Evolutionary conservation across 2,888 invertebrate species (phyloP).

Genomic region (Endomychus coccineus): DNA sequence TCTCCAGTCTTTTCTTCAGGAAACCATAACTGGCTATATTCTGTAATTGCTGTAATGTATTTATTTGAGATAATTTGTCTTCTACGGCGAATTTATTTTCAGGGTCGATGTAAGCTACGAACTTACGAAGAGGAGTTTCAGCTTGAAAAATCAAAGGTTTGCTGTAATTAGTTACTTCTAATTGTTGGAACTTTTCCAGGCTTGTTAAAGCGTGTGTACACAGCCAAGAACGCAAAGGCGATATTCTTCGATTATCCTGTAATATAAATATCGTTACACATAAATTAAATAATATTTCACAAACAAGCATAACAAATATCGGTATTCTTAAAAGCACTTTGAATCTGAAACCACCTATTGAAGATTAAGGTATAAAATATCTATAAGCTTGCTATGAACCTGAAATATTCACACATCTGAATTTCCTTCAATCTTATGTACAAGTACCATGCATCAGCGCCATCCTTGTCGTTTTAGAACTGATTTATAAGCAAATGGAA

Average conservation of each 20-base stretch:
- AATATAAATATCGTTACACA: constrained; percentile 26
- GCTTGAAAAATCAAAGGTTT: constrained; percentile 79
- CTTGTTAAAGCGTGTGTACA: constrained; percentile 79
- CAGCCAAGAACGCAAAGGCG: constrained; percentile 87
- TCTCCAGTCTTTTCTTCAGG: constrained; percentile 71
- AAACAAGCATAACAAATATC: too few species aligned
- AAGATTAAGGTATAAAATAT: too few species aligned
- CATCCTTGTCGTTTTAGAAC: too few species aligned
- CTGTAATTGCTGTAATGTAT: constrained; percentile 85
- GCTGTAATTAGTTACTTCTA: constrained; percentile 53
- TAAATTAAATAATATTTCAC: too few species aligned
- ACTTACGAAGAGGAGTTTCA: constrained; percentile 79
- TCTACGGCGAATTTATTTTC: constrained; percentile 80
- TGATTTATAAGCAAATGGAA: too few species aligned
- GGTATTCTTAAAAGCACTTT: too few species aligned
- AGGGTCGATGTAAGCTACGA: constrained; percentile 91
- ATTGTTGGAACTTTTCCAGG: constrained; percentile 71
- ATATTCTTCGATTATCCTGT: constrained; percentile 69
- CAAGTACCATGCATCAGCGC: too few species aligned
- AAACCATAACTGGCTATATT: constrained; percentile 91
- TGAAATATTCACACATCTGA: too few species aligned
- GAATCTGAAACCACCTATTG: too few species aligned
- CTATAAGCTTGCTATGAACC: too few species aligned
- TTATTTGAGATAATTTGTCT: constrained; percentile 93
- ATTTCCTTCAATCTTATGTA: too few species aligned